These are phyloP conservation scores for Chymomyza procnemis DNA, from an alignment of 2,888 invertebrate genomes.

Conservation along the genomic window DNA sequence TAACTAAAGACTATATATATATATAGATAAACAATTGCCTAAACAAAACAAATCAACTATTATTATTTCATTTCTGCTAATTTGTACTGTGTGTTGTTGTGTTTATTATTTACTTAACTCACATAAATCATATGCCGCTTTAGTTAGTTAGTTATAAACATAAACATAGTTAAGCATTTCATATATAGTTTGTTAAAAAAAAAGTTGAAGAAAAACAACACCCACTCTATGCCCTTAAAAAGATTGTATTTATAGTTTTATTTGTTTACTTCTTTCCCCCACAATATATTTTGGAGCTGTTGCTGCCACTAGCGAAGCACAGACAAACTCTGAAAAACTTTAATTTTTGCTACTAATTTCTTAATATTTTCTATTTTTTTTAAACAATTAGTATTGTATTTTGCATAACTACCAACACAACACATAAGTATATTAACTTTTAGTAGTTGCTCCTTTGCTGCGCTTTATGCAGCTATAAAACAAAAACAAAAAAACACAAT, in stretches of 20 bases:
- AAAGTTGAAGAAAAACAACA: too few species aligned
- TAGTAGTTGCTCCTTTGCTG: neutral
- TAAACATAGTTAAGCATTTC: neutral
- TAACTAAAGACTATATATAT: neutral
- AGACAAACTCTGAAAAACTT: neutral
- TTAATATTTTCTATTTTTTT: neutral
- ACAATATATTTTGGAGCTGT: too few species aligned
- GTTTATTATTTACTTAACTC: neutral
- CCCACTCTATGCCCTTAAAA: neutral
- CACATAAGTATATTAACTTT: neutral
- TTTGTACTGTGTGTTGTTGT: neutral
- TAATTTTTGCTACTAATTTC: neutral
- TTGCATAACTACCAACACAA: conserved; percentile 9
- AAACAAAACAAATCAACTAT: too few species aligned
- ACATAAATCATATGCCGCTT: neutral
- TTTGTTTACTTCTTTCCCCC: too few species aligned
- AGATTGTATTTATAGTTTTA: neutral
- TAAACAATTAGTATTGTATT: neutral
- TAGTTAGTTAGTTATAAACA: neutral
- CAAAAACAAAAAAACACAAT: neutral
- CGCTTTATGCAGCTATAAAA: too few species aligned
- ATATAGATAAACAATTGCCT: too few species aligned
- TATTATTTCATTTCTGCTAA: neutral
- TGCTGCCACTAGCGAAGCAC: neutral
- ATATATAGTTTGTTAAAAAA: neutral